These are phyloP conservation scores for Drosophila testacea DNA, from an alignment of 2,888 invertebrate genomes.

Conservation along the genomic window DNA sequence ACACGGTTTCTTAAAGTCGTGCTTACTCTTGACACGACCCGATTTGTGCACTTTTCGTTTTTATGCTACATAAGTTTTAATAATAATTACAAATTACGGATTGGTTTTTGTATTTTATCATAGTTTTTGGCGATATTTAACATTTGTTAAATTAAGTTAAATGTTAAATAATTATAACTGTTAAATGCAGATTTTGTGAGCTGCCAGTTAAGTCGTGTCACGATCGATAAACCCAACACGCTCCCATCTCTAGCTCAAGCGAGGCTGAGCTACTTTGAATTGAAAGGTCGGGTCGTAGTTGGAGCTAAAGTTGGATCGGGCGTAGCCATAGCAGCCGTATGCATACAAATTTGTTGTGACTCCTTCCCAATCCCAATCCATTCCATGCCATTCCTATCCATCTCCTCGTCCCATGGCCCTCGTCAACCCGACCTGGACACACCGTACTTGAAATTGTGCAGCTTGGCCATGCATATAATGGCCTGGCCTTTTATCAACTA, in stretches of 20 bases:
- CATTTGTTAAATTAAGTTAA: no score
- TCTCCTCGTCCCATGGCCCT: neutral
- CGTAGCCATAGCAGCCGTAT: slow-evolving; percentile 77
- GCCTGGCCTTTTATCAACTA: slow-evolving; percentile 81
- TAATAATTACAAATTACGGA: no score
- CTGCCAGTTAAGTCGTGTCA: neutral
- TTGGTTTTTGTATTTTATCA: no score
- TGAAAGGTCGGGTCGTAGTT: slow-evolving; percentile 77
- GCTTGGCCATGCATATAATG: slow-evolving; percentile 81
- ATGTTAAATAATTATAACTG: no score
- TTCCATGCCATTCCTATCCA: neutral
- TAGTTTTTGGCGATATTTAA: no score
- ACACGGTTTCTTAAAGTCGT: no score
- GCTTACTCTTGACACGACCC: neutral
- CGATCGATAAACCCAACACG: neutral
- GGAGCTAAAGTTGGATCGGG: slow-evolving; percentile 46
- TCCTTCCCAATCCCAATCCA: neutral
- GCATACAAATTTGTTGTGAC: slow-evolving; percentile 78
- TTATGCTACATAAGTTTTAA: no score
- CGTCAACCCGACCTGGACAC: slow-evolving; percentile 48
- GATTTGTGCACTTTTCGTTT: no score
- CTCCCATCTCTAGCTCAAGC: neutral
- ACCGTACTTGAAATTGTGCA: slow-evolving; percentile 78
- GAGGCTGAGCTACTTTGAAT: slow-evolving; percentile 78
- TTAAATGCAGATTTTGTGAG: no score